phyloP scores from a whole-genome alignment of 2,797 vertebrate genomes.

The Lateolabrax maculatus region DNA sequence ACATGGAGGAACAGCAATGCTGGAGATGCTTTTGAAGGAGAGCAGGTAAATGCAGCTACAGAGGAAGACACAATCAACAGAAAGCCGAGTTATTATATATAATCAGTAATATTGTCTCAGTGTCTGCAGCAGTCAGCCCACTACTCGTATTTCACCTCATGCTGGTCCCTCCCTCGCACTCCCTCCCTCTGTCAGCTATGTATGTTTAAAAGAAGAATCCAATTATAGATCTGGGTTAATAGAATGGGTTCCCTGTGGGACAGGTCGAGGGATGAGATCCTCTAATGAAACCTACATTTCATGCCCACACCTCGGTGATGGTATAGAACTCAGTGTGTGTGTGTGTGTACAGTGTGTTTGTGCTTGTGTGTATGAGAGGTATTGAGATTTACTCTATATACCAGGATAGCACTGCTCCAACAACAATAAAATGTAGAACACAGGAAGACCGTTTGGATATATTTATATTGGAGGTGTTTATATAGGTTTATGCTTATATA shows the following conservation, averaged over 20 bases:
- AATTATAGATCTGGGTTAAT: slow-evolving; percentile 90
- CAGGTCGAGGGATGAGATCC: slow-evolving; percentile 76
- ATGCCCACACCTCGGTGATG: slow-evolving; percentile 53
- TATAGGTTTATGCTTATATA: too few species aligned
- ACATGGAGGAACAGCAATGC: not conserved
- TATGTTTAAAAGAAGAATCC: slow-evolving; percentile 85
- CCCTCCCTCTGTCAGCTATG: slow-evolving; percentile 55
- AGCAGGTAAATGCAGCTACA: not conserved
- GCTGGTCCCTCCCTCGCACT: slow-evolving; percentile 9
- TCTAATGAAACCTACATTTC: slow-evolving; percentile 85
- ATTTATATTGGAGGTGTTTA: too few species aligned
- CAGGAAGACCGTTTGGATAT: not conserved
- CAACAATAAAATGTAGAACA: not conserved
- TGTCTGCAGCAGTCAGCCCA: slow-evolving; percentile 42
- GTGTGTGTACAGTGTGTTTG: slow-evolving; percentile 30
- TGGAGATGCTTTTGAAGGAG: slow-evolving; percentile 6
- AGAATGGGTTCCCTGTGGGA: slow-evolving; percentile 77
- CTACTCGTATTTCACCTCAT: slow-evolving; percentile 36
- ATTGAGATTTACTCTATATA: not conserved
- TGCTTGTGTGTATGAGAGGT: not conserved
- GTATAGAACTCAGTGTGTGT: slow-evolving; percentile 47
- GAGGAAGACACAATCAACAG: not conserved
- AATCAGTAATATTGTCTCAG: slow-evolving; percentile 18
- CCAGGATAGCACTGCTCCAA: not conserved
- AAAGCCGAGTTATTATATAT: slow-evolving; percentile 5